phyloP scores from a whole-genome alignment of 2,888 invertebrate genomes.

The Drosophila recens region DNA sequence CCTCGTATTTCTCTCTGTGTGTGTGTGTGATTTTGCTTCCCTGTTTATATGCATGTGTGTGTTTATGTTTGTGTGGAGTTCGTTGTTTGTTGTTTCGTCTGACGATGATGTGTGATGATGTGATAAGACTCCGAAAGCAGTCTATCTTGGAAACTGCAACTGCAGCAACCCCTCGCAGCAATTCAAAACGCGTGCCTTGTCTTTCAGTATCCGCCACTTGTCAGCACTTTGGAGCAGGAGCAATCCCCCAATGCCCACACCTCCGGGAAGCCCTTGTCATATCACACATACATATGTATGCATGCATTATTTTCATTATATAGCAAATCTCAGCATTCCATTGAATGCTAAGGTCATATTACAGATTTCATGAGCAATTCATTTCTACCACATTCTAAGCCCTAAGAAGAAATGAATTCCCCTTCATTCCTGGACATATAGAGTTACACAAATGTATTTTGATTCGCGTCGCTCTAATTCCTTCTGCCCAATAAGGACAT shows the following conservation, averaged over 20 bases:
- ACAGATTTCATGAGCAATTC: not conserved
- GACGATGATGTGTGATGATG: conserved; percentile 51
- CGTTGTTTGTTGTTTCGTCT: conserved; percentile 55
- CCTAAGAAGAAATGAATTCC: not conserved
- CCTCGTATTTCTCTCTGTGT: conserved; percentile 16
- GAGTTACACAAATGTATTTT: not conserved
- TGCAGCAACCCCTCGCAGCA: conserved; percentile 32
- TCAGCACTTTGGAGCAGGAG: conserved; percentile 30
- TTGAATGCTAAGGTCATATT: not conserved
- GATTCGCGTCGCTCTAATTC: conserved; percentile 11
- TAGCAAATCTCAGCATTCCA: not conserved
- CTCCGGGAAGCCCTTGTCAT: conserved; percentile 42
- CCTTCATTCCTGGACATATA: not conserved
- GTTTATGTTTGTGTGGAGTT: conserved; percentile 14
- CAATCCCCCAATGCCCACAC: not conserved
- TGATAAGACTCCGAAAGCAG: conserved; percentile 58
- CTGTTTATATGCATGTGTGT: conserved; percentile 3
- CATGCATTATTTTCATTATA: not conserved
- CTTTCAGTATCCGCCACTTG: conserved; percentile 52
- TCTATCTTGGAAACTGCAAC: conserved; percentile 44
- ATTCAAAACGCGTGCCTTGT: conserved; percentile 60
- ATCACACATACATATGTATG: conserved; percentile 55
- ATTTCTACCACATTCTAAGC: not conserved
- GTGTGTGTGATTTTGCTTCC: conserved; percentile 17
- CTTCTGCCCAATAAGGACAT: conserved; percentile 49